These are phyloP conservation scores for Charina bottae DNA, from an alignment of 2,113 vertebrate species.

Conservation along the genomic window DNA sequence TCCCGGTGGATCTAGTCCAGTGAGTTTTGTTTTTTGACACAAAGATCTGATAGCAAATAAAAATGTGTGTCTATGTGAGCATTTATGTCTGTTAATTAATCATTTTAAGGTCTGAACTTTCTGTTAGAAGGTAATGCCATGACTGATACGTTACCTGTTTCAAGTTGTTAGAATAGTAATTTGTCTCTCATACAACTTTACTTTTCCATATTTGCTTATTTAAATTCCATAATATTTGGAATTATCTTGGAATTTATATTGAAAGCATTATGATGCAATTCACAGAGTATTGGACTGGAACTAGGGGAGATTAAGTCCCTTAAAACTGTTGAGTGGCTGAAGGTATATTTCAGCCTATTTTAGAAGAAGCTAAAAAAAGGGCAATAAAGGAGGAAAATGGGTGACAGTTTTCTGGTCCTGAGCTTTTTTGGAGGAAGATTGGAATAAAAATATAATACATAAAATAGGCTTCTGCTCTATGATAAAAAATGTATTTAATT, in stretches of 20 bases:
- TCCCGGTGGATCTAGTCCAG: not conserved
- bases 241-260: not conserved
- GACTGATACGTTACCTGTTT: not conserved
- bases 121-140: not conserved
- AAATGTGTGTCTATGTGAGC: conserved; percentile 5
- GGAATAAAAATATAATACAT: not conserved
- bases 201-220: not conserved
- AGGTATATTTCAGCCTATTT: not conserved
- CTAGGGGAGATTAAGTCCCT: not conserved
- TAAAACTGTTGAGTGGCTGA: not conserved
- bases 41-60: not conserved
- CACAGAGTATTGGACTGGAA: not conserved
- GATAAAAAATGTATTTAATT: not conserved
- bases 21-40: not conserved
- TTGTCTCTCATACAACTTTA: not conserved
- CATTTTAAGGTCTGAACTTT: conserved; percentile 21
- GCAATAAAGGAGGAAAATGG: not conserved
- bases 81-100: not conserved
- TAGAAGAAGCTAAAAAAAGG: not conserved
- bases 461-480: not conserved
- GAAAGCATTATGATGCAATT: not conserved
- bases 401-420: not conserved
- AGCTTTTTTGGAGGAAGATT: not conserved
- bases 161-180: not conserved
- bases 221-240: not conserved